These are phyloP conservation scores for Microctonus aethiopoides DNA, from an alignment of 2,888 invertebrate species.

Conservation along the genomic window DNA sequence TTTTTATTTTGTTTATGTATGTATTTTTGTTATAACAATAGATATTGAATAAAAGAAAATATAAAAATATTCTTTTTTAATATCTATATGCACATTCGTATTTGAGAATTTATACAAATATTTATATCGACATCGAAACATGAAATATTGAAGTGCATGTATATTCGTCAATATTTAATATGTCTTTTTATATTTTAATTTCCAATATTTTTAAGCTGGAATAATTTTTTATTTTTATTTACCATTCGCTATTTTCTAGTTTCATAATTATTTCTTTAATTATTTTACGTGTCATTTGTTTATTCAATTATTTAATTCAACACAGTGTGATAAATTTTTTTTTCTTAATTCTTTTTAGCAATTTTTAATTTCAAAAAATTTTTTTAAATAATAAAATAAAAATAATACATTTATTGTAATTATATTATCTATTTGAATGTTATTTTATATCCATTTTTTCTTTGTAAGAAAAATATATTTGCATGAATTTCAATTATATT, in stretches of 20 bases:
- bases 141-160: not conserved
- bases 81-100: too few relatives aligned
- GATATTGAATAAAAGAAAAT: not conserved
- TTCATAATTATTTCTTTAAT: not conserved
- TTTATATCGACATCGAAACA: not conserved
- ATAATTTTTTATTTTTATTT: not conserved
- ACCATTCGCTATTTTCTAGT: not conserved
- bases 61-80: too few relatives aligned
- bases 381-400: too few relatives aligned
- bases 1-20: not conserved
- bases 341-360: too few relatives aligned
- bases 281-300: not conserved
- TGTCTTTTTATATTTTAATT: not conserved
- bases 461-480: too few relatives aligned
- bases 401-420: too few relatives aligned
- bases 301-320: not conserved
- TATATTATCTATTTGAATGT: too few relatives aligned
- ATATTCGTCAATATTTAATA: not conserved
- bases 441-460: too few relatives aligned
- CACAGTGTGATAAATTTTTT: too few relatives aligned
- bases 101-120: not conserved
- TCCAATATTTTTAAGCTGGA: not conserved
- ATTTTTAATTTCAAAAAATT: too few relatives aligned
- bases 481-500: too few relatives aligned
- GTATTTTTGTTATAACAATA: not conserved